Conservation (phyloP, 2,113 vertebrate species). For the Romanogobio albipinnatus region DNA sequence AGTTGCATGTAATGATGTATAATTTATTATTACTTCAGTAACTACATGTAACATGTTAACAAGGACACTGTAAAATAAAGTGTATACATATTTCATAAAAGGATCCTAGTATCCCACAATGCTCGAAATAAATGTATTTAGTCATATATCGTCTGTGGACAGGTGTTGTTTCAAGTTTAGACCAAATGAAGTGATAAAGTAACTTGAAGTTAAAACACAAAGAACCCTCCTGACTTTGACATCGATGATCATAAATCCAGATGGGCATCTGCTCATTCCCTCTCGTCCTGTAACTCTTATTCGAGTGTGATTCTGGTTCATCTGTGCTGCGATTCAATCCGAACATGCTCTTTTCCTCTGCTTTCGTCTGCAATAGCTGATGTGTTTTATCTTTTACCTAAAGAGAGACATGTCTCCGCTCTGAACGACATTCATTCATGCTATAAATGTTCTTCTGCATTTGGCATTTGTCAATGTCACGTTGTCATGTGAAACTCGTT, state of each 20-base stretch:
- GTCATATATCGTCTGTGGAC: not conserved
- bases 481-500: slow-evolving; percentile 53
- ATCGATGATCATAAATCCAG: slow-evolving; percentile 15
- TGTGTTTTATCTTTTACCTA: not conserved
- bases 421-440: not conserved
- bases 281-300: not conserved
- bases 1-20: no score
- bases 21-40: no score
- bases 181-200: not conserved
- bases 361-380: no score
- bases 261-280: not conserved
- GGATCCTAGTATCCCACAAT: not conserved
- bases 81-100: not conserved
- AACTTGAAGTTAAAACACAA: not conserved
- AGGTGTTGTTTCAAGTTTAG: not conserved
- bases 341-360: no score
- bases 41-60: no score
- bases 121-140: not conserved
- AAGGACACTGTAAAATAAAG: no score
- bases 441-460: not conserved
- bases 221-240: not conserved
- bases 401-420: not conserved
- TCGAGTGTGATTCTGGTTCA: no score
- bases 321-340: no score
- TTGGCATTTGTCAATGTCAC: not conserved